Evolutionary conservation across 2,888 invertebrate species (phyloP), one percentile per base, ranked within the genome.

Genomic region (Eurytoma adleriae): DNA sequence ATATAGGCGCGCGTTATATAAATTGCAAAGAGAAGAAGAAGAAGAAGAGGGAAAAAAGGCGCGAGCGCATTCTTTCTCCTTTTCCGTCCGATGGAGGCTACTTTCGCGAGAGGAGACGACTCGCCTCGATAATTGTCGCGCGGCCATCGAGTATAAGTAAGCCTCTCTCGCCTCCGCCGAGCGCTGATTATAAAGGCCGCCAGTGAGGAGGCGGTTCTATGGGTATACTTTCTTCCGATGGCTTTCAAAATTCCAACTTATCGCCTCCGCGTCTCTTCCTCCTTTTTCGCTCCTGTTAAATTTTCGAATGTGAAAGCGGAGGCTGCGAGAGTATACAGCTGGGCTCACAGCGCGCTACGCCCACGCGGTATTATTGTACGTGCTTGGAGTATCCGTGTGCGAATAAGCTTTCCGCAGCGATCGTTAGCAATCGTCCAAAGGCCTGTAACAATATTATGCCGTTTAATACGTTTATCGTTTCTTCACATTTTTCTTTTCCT

Each of bases 161-260:
- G 16, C 27, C 16, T 56, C 27, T 27, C 56, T 14, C 16, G 56
- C 56, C 56, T 5, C 57, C 1, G 24, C 61, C 56, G 14, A 30
- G 24, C 24, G 40, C 7, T 64, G 24, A 68, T 68, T 68, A 40
- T 40, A 68, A 68, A 68, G 52, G 18, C 48, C 50, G 13, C 30
- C 59, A n/a, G 24, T 27, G 59, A 75, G 75, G 52, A 59, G 62
- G 61, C 48, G 56, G 40, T 27, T 73, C 71, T 72, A 72, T 61
- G 73, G 74, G n/a, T 62, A 62, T 54, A 73, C 73, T 73, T 79
- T 73, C 56, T 12, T 48, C 27, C 78, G 78, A 68, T 56, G 56
- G 68, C 73, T 69, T 59, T 68, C 62, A 56, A 78, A 64, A 73
- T 79, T 79, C 56, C 73, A 50, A 56, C 18, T 73, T 73, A 73